Evolutionary conservation across 2,797 vertebrate species (phyloP), one percentile per base, ranked within the genome.

Genomic region (Eurystomus glaucurus): DNA sequence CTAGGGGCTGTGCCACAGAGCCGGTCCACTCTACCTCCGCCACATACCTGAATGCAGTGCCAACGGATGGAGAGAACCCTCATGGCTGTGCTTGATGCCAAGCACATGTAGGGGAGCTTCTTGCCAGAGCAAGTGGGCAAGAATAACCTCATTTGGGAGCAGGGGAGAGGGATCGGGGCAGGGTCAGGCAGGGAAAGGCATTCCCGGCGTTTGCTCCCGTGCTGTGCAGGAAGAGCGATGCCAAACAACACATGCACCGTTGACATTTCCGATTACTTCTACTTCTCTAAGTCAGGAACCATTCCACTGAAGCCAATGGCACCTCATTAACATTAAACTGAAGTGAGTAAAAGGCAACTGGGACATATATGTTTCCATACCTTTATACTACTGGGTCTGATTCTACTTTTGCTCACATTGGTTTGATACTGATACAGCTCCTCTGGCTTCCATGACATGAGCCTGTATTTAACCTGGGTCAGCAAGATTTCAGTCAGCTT

Each of bases 41-140:
- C 6, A 2, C 0, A 0, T 1, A 23, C 37, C 0, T 0, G 0
- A 18, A 6, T 0, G 2, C 0, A 1, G 28, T 33, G 71, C 43
- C 64, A 11, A 52, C 39, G 81, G 55, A 31, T 29, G 43, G 51
- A 28, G 48, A 58, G 33, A 70, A 6, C 17, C 48, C 41, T 55
- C 7, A 0, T 3, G 33, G 52, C 48, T 2, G 1, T 57, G 65
- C 88, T 54, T 25, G 21, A n/a, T 1, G 12, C 72, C 64, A 64
- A 35, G 26, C 21, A 25, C 3, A 0, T 4, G 43, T 26, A 35
- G 1, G 4, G 62, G 51, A 91, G 51, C 58, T 46, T 29, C 90
- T 70, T 64, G 51, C 48, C 41, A 31, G 48, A 64, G 46, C 83
- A 68, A 80, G 62, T 88, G 80, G 54, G 69, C 51, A 70, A 50